A percentile compares a stretch with the other conserved stretches of the same genome.
Evolutionary conservation across 2,797 vertebrate species (phyloP).

Genomic region (Gouania willdenowi): DNA sequence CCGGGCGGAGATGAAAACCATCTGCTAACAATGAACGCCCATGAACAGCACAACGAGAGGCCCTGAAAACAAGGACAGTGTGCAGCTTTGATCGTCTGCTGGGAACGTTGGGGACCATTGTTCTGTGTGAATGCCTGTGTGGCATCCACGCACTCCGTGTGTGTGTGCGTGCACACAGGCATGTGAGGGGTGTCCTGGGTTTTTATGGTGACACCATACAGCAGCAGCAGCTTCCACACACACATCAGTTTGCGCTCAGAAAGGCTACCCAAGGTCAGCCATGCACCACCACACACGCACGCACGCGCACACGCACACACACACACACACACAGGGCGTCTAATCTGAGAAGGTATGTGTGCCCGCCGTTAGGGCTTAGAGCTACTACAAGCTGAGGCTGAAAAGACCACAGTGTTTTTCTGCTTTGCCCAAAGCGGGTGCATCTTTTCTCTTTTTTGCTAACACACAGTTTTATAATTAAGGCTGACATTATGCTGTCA

Average conservation of each 20-base stretch:
- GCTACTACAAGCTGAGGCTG: constrained; percentile 30
- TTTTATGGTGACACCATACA: constrained; percentile 20
- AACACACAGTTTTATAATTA: too few relatives aligned
- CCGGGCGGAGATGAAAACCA: constrained; percentile 20
- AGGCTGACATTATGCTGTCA: too few relatives aligned
- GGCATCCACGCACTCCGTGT: constrained; percentile 23
- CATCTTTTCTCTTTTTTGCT: too few relatives aligned
- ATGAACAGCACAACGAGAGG: constrained; percentile 3
- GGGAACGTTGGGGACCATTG: constrained; percentile 47
- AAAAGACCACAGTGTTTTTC: constrained; percentile 47
- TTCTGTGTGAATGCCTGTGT: constrained; percentile 35
- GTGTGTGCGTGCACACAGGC: constrained; percentile 11
- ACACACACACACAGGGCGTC: too few relatives aligned
- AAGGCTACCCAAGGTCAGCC: too few relatives aligned
- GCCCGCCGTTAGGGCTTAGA: too few relatives aligned
- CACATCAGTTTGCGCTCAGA: too few relatives aligned
- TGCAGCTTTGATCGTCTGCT: constrained; percentile 54
- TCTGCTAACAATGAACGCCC: constrained; percentile 38
- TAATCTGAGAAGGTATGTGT: too few relatives aligned
- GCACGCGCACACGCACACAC: too few relatives aligned
- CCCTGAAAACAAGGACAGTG: constrained; percentile 20
- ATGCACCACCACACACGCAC: too few relatives aligned
- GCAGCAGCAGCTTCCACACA: too few relatives aligned
- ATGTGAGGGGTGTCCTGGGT: constrained; percentile 21
- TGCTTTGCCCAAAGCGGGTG: constrained; percentile 29